phyloP scores from a whole-genome alignment of 2,888 invertebrate genomes.

The Drosophila pegasa region DNA sequence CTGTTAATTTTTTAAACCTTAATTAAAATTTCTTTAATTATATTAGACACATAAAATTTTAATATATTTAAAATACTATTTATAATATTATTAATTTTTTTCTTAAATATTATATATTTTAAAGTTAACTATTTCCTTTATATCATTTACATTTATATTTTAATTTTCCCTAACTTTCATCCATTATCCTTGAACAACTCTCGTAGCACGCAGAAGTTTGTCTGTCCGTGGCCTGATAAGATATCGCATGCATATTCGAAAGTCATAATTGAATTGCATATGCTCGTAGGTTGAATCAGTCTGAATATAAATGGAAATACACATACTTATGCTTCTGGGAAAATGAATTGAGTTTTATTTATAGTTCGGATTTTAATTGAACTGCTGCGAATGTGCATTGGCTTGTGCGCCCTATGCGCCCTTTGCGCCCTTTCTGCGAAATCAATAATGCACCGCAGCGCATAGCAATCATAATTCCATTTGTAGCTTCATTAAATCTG shows the following conservation, averaged over 20 bases:
- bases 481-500: slow-evolving; percentile 40
- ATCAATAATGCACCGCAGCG: slow-evolving; percentile 22
- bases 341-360: slow-evolving; percentile 24
- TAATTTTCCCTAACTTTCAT: background rate
- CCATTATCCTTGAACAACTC: background rate
- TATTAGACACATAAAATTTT: too few species aligned
- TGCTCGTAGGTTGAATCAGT: slow-evolving; percentile 10
- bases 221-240: slow-evolving; percentile 10
- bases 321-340: slow-evolving; percentile 3
- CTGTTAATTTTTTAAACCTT: too few species aligned
- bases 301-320: slow-evolving; percentile 13
- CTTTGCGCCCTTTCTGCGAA: background rate
- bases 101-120: background rate
- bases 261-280: slow-evolving; percentile 46
- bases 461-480: slow-evolving; percentile 38
- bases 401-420: background rate
- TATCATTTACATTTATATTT: background rate
- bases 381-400: slow-evolving; percentile 8
- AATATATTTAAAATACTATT: too few species aligned
- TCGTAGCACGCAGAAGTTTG: slow-evolving; percentile 12
- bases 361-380: background rate
- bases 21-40: too few species aligned
- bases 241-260: slow-evolving; percentile 23
- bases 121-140: background rate
- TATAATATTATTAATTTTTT: background rate